Conservation (phyloP, 2,797 vertebrate genomes). For the Eutrigla gurnardus region DNA sequence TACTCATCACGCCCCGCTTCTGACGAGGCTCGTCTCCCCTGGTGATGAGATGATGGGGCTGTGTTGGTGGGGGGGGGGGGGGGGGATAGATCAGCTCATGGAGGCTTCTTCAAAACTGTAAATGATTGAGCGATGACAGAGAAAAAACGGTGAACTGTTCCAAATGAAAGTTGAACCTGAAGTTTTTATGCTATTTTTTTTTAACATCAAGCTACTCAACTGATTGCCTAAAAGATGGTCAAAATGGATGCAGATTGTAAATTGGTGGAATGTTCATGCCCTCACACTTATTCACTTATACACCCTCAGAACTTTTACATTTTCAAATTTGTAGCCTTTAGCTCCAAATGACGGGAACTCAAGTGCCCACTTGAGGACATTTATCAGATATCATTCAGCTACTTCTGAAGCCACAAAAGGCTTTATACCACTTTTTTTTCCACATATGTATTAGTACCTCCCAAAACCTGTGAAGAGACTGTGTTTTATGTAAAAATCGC, state of each 20-base stretch:
- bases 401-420: background rate
- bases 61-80: conserved; percentile 36
- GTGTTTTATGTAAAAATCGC: background rate
- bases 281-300: background rate
- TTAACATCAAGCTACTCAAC: no score
- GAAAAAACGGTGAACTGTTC: conserved; percentile 18
- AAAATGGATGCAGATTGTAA: no score
- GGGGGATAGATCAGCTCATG: conserved; percentile 1
- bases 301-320: background rate
- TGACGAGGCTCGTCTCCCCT: conserved; percentile 60
- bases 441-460: background rate
- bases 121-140: conserved; percentile 19
- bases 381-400: background rate
- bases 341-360: background rate
- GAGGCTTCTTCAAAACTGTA: conserved; percentile 15
- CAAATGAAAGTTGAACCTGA: conserved; percentile 20
- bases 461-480: background rate
- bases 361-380: background rate
- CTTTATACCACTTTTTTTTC: background rate
- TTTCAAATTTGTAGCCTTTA: background rate
- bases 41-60: conserved; percentile 49
- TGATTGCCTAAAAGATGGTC: no score
- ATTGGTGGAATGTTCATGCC: no score
- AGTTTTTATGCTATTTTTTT: conserved; percentile 29
- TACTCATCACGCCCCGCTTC: conserved; percentile 59